These are phyloP conservation scores for Rhodophaea formosa DNA, from an alignment of 2,888 invertebrate species.

Conservation along the genomic window DNA sequence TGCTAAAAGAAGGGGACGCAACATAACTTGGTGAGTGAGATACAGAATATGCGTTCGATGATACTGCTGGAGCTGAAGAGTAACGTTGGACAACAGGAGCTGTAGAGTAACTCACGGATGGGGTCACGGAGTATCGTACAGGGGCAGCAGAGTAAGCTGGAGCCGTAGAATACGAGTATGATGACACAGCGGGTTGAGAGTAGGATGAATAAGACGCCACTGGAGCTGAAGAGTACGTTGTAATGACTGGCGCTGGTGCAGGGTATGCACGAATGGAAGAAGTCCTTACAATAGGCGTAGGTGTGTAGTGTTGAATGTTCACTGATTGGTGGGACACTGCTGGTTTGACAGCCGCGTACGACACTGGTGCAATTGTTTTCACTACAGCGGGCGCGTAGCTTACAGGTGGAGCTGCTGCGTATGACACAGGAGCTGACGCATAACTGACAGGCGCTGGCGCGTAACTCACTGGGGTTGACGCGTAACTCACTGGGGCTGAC, in stretches of 20 bases:
- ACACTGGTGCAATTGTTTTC: constrained; percentile 26
- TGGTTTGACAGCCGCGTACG: constrained; percentile 29
- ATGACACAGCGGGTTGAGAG: neutral
- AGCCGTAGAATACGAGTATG: neutral
- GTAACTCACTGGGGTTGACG: neutral
- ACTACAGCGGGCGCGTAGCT: constrained; percentile 1
- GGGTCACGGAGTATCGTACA: neutral
- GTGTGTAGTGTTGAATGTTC: constrained; percentile 4
- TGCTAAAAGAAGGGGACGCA: too few species aligned
- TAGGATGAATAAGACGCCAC: neutral
- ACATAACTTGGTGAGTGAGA: neutral
- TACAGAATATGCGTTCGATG: neutral
- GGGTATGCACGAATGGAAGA: neutral
- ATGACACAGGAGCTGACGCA: neutral
- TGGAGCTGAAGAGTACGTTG: constrained; percentile 4
- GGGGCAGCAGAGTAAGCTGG: neutral
- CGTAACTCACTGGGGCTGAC: neutral
- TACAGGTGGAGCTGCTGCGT: neutral
- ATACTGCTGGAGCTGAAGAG: neutral
- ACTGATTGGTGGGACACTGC: constrained; percentile 10
- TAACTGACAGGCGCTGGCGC: neutral
- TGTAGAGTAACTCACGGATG: constrained; percentile 1
- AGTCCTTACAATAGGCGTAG: neutral
- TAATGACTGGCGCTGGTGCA: constrained; percentile 1
- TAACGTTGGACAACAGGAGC: neutral